Base-by-base conservation (phyloP, 1,140 invertebrate species). In the Zaprionus davidi region DNA sequence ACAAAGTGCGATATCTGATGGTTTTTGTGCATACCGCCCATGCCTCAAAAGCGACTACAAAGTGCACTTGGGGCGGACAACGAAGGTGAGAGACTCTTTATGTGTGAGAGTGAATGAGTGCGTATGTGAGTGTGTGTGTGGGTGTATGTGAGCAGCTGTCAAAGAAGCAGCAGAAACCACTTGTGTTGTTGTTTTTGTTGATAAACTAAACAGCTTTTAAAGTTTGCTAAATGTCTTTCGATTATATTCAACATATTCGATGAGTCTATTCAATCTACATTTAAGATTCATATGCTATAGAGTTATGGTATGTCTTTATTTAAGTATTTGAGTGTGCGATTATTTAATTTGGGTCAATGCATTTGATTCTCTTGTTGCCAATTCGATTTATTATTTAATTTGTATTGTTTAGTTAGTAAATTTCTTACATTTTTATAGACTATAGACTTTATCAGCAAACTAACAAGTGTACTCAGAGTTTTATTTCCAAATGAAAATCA, bases 31-130 rank as follows among this genome's bases (percentile, higher is more conserved):
- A 75, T 51, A 11, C 46, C 46, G n/a, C 41, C 24, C 3, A 17
- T 49, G 56, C 63, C 69, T 67, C 59, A 72, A 68, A 77, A 64
- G 20, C 46, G 62, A 62, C 70, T 68, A 68, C 58, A 73, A 63
- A 62, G 31, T 76, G 41, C 46, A 56, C 46, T 13, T 24, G 20
- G 22, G 46, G 20, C 12, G 20, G 11, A 51, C 17, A 22, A 20
- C 20, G 2, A 22, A 22, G 17, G 20, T 24, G 46, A 22, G 13
- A n/a, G 13, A 2, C 12, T 12, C 12, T 17, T 28, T 22, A 20
- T 15, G 31, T 26, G 5, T 0, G 11, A 12, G 34, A 22, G 4
- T 28, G 38, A 4, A 20, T 22, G 38, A 4, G 46, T 22, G 46
- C 9, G 46, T 12, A 3, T 49, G 2, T 4, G 20, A 22, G 13